These are phyloP conservation scores for Ganaspis brasiliensis DNA, from an alignment of 2,888 invertebrate genomes.

Conservation along the genomic window DNA sequence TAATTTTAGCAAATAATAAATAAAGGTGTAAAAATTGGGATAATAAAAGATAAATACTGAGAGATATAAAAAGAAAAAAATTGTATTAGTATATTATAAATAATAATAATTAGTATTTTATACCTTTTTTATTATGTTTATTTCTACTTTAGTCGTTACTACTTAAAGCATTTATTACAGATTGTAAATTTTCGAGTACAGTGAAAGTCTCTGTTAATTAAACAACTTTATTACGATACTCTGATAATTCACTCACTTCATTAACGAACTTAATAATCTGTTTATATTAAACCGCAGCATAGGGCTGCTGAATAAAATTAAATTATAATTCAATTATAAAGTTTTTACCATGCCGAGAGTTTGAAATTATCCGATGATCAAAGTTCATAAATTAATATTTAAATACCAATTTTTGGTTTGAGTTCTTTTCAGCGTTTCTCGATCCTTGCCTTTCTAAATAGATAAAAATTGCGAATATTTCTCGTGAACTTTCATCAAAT, in stretches of 20 bases:
- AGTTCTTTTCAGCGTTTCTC: not conserved
- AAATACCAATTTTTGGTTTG: conserved; percentile 6
- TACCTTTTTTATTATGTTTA: too few relatives aligned
- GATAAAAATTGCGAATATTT: not conserved
- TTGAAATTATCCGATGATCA: not conserved
- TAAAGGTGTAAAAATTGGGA: too few relatives aligned
- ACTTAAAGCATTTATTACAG: not conserved
- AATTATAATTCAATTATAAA: conserved; percentile 29
- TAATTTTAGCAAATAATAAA: too few relatives aligned
- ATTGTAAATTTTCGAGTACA: not conserved
- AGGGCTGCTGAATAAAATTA: conserved; percentile 29
- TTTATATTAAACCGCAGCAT: conserved; percentile 29
- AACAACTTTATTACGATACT: not conserved
- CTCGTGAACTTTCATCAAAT: not conserved
- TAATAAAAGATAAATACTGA: too few relatives aligned
- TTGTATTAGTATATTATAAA: too few relatives aligned
- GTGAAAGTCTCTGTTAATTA: not conserved
- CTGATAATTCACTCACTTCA: conserved; percentile 22
- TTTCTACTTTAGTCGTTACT: too few relatives aligned
- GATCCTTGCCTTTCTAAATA: not conserved
- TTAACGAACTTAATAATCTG: conserved; percentile 36
- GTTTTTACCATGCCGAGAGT: conserved; percentile 22
- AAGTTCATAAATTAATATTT: conserved; percentile 32
- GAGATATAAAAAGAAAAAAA: too few relatives aligned
- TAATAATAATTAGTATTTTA: too few relatives aligned